Conservation (phyloP, 2,113 vertebrate genomes). For the Rhinogobius similis region DNA sequence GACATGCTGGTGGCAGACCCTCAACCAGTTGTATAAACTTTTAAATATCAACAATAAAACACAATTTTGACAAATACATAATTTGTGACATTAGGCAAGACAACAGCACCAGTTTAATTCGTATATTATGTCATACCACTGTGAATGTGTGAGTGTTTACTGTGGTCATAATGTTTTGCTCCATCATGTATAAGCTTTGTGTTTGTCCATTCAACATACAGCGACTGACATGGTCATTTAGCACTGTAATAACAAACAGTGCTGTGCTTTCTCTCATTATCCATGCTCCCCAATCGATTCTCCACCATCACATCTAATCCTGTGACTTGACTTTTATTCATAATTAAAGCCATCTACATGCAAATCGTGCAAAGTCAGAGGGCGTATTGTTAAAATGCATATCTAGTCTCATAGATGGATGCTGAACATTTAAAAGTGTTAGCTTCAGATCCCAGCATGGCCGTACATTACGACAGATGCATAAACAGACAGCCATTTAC, state of each 20-base stretch:
- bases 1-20: no score
- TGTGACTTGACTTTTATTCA: conserved; percentile 78
- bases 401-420: conserved; percentile 46
- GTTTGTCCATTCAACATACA: conserved; percentile 44
- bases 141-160: no score
- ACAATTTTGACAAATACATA: no score
- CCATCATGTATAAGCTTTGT: not conserved
- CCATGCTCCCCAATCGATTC: conserved; percentile 78
- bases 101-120: no score
- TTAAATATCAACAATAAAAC: no score
- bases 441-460: conserved; percentile 25
- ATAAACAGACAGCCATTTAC: conserved; percentile 25
- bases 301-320: conserved; percentile 70
- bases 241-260: conserved; percentile 61
- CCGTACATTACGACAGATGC: conserved; percentile 11
- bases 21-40: no score
- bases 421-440: conserved; percentile 29
- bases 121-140: no score
- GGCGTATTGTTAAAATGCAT: conserved; percentile 63
- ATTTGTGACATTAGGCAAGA: no score
- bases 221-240: conserved; percentile 42
- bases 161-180: not conserved
- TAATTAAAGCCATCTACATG: conserved; percentile 85
- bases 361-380: conserved; percentile 76
- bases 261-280: conserved; percentile 76